These are phyloP conservation scores for Diglossa brunneiventris DNA, from an alignment of 2,113 vertebrate genomes.

Conservation along the genomic window DNA sequence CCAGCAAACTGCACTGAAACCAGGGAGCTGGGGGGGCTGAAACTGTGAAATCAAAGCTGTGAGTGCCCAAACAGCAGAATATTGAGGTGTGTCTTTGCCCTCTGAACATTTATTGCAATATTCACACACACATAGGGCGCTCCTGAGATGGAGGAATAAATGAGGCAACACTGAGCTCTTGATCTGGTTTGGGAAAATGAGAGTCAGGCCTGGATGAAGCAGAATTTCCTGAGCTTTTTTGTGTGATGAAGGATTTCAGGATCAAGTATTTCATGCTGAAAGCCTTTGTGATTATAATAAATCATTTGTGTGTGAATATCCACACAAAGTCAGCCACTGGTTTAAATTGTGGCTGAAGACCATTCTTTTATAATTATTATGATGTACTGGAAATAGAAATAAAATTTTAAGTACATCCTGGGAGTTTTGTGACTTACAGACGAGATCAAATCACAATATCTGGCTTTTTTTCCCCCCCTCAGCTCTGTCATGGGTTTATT, in stretches of 20 bases:
- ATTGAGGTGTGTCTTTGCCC: not conserved
- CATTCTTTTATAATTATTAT: not conserved
- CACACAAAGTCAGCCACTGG: not conserved
- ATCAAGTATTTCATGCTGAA: not conserved
- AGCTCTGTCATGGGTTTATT: not conserved
- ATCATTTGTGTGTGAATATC: not conserved
- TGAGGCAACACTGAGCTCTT: not conserved
- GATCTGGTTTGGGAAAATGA: not conserved
- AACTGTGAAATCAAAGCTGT: not conserved
- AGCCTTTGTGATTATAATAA: not conserved
- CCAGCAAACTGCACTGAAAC: not conserved
- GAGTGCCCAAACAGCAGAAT: not conserved
- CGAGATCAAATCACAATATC: not conserved
- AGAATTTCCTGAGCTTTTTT: not conserved
- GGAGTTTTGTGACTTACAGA: not conserved
- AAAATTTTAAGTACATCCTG: not conserved
- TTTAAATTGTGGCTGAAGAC: not conserved
- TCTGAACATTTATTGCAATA: not conserved
- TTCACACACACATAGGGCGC: not conserved
- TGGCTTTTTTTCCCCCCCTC: accelerated
- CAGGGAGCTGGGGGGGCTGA: not conserved
- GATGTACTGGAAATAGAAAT: not conserved
- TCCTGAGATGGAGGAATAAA: not conserved
- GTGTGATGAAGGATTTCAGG: not conserved
- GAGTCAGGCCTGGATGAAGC: not conserved